These are phyloP conservation scores for Leucopsar rothschildi DNA, from an alignment of 2,113 vertebrate genomes.

Conservation along the genomic window DNA sequence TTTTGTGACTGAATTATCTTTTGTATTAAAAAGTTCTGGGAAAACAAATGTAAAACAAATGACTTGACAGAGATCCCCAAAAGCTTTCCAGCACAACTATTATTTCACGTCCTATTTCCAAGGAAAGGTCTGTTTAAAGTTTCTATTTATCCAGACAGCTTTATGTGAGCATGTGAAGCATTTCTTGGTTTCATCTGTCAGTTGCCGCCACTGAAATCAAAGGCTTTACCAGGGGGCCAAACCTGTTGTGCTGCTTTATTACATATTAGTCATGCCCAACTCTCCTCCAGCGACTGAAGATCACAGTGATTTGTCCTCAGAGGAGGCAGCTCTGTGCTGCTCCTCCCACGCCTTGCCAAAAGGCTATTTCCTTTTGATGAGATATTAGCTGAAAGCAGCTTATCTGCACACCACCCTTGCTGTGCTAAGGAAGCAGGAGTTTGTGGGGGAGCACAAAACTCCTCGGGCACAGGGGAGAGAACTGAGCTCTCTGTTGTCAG, in stretches of 20 bases:
- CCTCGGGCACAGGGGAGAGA: background rate
- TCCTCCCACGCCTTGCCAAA: background rate
- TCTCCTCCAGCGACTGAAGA: slow-evolving; percentile 2
- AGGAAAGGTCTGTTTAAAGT: background rate
- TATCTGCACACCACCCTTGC: fast-evolving
- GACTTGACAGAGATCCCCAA: background rate
- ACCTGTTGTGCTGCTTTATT: background rate
- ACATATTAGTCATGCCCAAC: background rate
- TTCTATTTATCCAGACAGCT: background rate
- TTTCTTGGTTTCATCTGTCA: background rate
- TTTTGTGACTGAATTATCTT: background rate
- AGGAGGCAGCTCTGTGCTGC: fast-evolving
- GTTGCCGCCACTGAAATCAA: background rate
- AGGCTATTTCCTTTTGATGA: background rate
- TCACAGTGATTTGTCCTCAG: background rate
- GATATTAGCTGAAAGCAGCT: background rate
- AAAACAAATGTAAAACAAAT: background rate
- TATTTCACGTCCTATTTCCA: background rate
- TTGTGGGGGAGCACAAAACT: fast-evolving
- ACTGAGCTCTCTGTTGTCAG: fast-evolving
- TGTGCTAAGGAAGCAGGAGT: background rate
- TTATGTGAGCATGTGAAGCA: background rate
- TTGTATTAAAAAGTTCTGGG: background rate
- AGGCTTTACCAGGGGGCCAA: background rate
- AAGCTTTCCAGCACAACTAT: background rate